Evolutionary conservation across 2,797 vertebrate species (phyloP), one percentile per base, ranked within the genome.

Genomic region (Anguilla marmorata): DNA sequence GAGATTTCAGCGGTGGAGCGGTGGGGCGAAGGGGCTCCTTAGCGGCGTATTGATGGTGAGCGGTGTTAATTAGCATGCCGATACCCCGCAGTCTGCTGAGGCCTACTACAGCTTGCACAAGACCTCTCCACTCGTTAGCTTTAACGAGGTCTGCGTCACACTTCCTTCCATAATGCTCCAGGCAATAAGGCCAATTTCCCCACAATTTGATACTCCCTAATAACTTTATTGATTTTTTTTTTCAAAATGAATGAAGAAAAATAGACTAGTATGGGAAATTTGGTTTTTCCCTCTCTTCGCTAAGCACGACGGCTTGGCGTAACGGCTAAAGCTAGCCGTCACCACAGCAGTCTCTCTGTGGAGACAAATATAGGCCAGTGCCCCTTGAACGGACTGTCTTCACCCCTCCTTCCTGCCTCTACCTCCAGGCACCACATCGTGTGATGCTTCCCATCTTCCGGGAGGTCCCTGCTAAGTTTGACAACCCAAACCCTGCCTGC

Each of bases 21-120:
- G 72, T 86, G 79, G 30, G 66, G 63, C 85, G 84, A 48, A 24
- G 16, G 79, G 85, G 37, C 14, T 80, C 4, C 37, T 86, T 85
- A 82, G 58, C 69, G 88, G 86, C 41, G 82, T 89, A 91, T 91
- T 91, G 91, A 92, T 90, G 90, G 0, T 85, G 85, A 89, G 86
- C 82, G 1, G 66, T 89, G 86, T 91, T 92, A 91, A 91, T 92
- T 92, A 92, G 87, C 90, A 80, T 85, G 33, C 82, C 84, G 74
- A 89, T 88, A 82, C 63, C 86, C 80, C 74, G 72, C 48, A 72
- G 88, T 80, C 88, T 69, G 50, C 85, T 45, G 87, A 88, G 84
- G 89, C 87, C 89, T 72, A 86, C 37, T 89, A 85, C 85, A 82
- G 84, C 86, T 84, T 82, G 83, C 69, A 83, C 74, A 85, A 24